Conservation (phyloP, 2,888 invertebrate genomes). For the Torymus tubicola region DNA sequence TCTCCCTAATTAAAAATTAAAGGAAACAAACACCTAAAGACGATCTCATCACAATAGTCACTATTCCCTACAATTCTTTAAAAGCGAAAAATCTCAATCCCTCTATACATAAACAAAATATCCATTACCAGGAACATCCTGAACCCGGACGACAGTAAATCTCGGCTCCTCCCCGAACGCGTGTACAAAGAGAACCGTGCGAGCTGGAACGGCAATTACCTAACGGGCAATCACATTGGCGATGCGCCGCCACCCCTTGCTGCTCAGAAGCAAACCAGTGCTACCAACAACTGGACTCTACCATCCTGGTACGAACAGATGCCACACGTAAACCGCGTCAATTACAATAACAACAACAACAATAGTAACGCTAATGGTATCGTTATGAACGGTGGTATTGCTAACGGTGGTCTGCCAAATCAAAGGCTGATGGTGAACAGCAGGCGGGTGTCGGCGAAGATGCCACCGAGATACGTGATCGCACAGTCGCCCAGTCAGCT, state of each 20-base stretch:
- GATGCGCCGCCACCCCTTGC: background rate
- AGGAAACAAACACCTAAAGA: too few species aligned
- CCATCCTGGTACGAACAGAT: constrained; percentile 71
- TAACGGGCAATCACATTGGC: constrained; percentile 60
- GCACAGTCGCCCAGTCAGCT: constrained; percentile 57
- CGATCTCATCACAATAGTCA: too few species aligned
- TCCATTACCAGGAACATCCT: constrained; percentile 41
- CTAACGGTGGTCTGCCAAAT: background rate
- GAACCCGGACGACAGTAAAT: constrained; percentile 45
- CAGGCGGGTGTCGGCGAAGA: constrained; percentile 79
- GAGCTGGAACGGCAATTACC: constrained; percentile 77
- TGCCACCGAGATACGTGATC: constrained; percentile 47
- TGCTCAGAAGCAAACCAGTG: constrained; percentile 66
- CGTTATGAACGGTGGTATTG: background rate
- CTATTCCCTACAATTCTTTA: background rate
- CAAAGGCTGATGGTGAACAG: constrained; percentile 58
- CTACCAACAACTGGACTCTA: constrained; percentile 68
- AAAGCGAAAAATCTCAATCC: background rate
- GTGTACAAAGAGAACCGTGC: constrained; percentile 77
- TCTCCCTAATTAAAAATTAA: too few species aligned
- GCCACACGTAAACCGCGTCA: constrained; percentile 61
- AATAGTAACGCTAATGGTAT: background rate
- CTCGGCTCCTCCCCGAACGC: constrained; percentile 69
- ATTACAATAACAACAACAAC: constrained; percentile 60
- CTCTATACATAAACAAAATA: too few species aligned